phyloP scores from a whole-genome alignment of 2,888 invertebrate species.

The Andrena dorsata region DNA sequence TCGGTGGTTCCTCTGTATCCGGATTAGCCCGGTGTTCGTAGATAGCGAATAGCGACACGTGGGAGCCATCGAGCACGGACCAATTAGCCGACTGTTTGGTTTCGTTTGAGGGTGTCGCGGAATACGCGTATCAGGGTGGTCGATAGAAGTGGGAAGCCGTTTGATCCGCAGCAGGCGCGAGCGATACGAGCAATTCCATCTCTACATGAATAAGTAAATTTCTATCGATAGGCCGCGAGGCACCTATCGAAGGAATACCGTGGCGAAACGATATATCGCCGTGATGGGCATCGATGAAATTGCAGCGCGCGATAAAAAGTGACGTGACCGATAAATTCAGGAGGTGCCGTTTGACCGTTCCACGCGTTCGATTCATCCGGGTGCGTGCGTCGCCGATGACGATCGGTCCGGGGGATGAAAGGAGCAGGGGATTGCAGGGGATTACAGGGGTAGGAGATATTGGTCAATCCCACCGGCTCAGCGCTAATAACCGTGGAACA shows the following conservation, averaged over 20 bases:
- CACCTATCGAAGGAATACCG: too few species aligned
- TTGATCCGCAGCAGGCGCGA: background rate
- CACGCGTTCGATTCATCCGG: slow-evolving; percentile 21
- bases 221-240: too few species aligned
- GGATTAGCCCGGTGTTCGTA: slow-evolving; percentile 10
- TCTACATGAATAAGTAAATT: too few species aligned
- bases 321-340: slow-evolving; percentile 15
- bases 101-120: background rate
- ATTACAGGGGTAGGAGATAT: slow-evolving; percentile 55
- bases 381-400: slow-evolving; percentile 15
- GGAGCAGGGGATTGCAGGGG: slow-evolving; percentile 41
- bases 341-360: slow-evolving; percentile 16
- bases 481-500: slow-evolving; percentile 80
- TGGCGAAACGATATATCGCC: too few species aligned
- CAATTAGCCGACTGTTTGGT: slow-evolving; percentile 39
- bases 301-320: slow-evolving; percentile 5
- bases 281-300: slow-evolving; percentile 7
- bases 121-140: background rate
- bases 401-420: slow-evolving; percentile 32
- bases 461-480: slow-evolving; percentile 74
- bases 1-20: background rate
- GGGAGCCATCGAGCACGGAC: slow-evolving; percentile 41
- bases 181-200: too few species aligned
- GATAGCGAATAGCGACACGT: slow-evolving; percentile 64
- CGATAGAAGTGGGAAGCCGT: slow-evolving; percentile 1